A percentile compares a stretch with the other conserved stretches of the same genome.
Evolutionary conservation across 1,140 invertebrate species (phyloP).

Genomic region (Anagrus nilaparvatae): DNA sequence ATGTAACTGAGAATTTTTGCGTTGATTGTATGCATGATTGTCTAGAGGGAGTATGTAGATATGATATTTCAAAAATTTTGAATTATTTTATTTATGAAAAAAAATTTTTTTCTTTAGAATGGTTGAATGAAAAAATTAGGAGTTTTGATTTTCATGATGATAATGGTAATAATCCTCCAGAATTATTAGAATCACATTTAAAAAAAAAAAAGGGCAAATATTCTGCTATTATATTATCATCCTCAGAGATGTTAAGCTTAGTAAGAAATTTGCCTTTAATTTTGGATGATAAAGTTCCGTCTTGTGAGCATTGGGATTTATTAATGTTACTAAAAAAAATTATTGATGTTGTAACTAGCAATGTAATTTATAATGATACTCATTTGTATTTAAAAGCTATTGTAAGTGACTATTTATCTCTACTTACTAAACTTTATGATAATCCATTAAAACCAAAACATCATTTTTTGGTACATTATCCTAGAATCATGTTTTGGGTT

Average conservation of each 20-base stretch:
- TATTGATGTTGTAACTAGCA: slow-evolving; percentile 4
- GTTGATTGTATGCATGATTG: slow-evolving; percentile 26
- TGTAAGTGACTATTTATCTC: slow-evolving; percentile 2
- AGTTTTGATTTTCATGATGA: slow-evolving; percentile 13
- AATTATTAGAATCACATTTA: slow-evolving; percentile 9
- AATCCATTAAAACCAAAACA: slow-evolving; percentile 14
- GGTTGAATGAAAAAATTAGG: slow-evolving; percentile 13
- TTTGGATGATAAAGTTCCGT: too few relatives aligned
- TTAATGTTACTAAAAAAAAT: slow-evolving; percentile 10
- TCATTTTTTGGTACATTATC: slow-evolving; percentile 16
- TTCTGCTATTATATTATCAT: slow-evolving; percentile 9
- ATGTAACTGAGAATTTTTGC: slow-evolving; percentile 18
- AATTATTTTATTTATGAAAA: background rate
- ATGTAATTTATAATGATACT: slow-evolving; percentile 2
- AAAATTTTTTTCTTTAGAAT: slow-evolving; percentile 10
- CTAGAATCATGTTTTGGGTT: slow-evolving; percentile 12
- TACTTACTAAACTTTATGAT: too few relatives aligned
- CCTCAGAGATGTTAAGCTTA: slow-evolving; percentile 15
- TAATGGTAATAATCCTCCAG: slow-evolving; percentile 11
- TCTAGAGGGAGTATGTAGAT: slow-evolving; percentile 20
- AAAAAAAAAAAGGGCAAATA: too few relatives aligned
- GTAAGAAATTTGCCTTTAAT: too few relatives aligned
- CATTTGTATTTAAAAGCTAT: slow-evolving; percentile 8
- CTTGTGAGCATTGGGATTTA: slow-evolving; percentile 13
- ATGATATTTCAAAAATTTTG: slow-evolving; percentile 1